Percentiles rank a stretch among this genome's conserved stretches.
These are phyloP conservation scores for Mesorhabditis belari DNA, from an alignment of 2,888 invertebrate genomes.

Conservation along the genomic window DNA sequence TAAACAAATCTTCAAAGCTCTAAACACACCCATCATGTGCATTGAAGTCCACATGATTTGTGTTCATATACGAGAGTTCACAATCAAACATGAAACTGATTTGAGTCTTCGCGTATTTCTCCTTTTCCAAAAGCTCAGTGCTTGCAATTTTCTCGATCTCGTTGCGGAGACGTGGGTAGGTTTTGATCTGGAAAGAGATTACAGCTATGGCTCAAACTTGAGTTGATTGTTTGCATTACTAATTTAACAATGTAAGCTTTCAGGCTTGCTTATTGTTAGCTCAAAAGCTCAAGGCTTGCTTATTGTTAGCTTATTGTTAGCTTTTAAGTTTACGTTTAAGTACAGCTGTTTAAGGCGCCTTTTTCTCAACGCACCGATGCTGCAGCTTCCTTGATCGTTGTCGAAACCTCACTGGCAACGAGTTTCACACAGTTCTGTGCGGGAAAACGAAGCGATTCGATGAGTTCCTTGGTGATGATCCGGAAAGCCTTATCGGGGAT, in stretches of 20 bases:
- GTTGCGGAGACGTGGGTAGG: constrained; percentile 92
- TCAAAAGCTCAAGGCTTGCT: no score
- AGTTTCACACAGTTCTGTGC: constrained; percentile 95
- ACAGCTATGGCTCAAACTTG: no score
- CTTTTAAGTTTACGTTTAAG: no score
- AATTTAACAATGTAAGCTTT: no score
- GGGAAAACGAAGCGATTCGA: constrained; percentile 70
- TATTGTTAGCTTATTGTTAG: constrained; percentile 85
- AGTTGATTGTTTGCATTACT: no score
- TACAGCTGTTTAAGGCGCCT: no score
- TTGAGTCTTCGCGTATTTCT: constrained; percentile 87
- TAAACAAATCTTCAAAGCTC: no score
- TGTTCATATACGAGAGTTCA: constrained; percentile 95
- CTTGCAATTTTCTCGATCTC: constrained; percentile 95
- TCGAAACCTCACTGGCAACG: constrained; percentile 81
- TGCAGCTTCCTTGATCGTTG: no score
- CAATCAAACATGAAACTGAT: constrained; percentile 83
- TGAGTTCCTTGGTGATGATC: constrained; percentile 97
- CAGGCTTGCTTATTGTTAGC: no score
- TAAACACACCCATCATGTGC: constrained; percentile 96
- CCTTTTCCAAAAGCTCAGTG: constrained; percentile 82
- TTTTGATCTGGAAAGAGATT: constrained; percentile 71
- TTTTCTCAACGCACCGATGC: no score
- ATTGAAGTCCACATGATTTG: constrained; percentile 95
- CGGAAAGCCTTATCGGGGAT: constrained; percentile 99